phyloP scores from a whole-genome alignment of 2,797 vertebrate species.

The Melanogrammus aeglefinus region DNA sequence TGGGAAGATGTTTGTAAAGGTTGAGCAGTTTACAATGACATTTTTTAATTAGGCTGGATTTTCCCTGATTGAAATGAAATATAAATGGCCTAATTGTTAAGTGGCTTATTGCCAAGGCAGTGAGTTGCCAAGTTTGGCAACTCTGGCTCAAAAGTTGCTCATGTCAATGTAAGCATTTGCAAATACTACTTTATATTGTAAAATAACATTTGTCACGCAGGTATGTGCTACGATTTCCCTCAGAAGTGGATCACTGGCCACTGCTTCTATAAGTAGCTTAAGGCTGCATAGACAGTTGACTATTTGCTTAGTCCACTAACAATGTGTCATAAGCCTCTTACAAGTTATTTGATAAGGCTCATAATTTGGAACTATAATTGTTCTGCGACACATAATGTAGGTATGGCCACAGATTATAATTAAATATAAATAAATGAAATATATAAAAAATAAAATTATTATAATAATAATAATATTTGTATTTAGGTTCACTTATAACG shows the following conservation, averaged over 20 bases:
- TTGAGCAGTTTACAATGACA: constrained; percentile 78
- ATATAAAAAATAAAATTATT: background rate
- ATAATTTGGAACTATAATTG: background rate
- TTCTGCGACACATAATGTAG: background rate
- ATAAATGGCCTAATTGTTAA: constrained; percentile 69
- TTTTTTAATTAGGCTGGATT: constrained; percentile 81
- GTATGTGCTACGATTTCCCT: background rate
- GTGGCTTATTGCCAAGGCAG: constrained; percentile 63
- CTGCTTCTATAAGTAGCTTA: background rate
- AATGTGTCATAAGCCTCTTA: constrained; percentile 10
- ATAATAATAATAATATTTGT: background rate
- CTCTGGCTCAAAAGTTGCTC: background rate
- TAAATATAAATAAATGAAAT: background rate
- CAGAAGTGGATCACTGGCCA: background rate
- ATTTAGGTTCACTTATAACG: background rate
- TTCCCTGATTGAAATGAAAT: constrained; percentile 75
- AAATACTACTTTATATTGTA: background rate
- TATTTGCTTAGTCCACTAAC: background rate
- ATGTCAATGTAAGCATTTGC: background rate
- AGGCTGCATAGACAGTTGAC: background rate
- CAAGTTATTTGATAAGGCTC: background rate
- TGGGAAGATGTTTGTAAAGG: constrained; percentile 69
- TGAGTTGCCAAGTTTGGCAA: constrained; percentile 39
- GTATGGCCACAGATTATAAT: too few species aligned
- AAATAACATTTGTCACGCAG: background rate